A percentile compares a stretch with the other conserved stretches of the same genome.
Conservation (phyloP, 2,113 vertebrate species). For the Verasper variegatus region DNA sequence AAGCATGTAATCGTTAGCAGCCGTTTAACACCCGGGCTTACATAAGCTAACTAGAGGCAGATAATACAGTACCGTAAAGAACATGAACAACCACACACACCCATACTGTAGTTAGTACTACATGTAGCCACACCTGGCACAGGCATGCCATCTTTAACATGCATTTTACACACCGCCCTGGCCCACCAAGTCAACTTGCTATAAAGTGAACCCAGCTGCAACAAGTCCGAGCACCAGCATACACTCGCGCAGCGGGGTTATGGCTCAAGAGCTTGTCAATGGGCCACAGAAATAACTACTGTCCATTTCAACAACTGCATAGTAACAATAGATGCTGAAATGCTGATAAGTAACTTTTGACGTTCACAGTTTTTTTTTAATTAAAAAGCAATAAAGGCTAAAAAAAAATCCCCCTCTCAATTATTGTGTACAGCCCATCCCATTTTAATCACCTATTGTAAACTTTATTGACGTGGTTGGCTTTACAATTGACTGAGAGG, state of each 20-base stretch:
- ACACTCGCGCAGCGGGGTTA: constrained; percentile 15
- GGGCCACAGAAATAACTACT: not conserved
- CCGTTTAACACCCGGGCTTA: constrained; percentile 53
- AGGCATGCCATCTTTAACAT: constrained; percentile 62
- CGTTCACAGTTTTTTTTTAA: not conserved
- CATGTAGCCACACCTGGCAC: constrained; percentile 64
- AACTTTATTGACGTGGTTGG: constrained; percentile 57
- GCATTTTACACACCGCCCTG: constrained; percentile 31
- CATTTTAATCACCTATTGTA: constrained; percentile 51
- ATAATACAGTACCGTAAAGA: constrained; percentile 27
- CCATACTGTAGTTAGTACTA: constrained; percentile 31
- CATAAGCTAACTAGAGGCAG: constrained; percentile 7
- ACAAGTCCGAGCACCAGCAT: not conserved
- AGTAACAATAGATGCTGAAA: not conserved
- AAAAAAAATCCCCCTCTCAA: not conserved
- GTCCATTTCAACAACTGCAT: not conserved
- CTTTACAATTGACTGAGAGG: constrained; percentile 36
- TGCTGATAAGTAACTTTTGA: not conserved
- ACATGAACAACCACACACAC: not conserved
- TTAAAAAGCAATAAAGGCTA: not conserved
- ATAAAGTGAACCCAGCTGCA: constrained; percentile 70
- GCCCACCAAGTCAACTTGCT: constrained; percentile 13
- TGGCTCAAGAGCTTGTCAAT: constrained; percentile 13
- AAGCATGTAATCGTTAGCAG: constrained; percentile 72
- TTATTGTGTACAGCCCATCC: constrained; percentile 24